Conservation (phyloP, 2,797 vertebrate species). For the Pangasius krempfi region DNA sequence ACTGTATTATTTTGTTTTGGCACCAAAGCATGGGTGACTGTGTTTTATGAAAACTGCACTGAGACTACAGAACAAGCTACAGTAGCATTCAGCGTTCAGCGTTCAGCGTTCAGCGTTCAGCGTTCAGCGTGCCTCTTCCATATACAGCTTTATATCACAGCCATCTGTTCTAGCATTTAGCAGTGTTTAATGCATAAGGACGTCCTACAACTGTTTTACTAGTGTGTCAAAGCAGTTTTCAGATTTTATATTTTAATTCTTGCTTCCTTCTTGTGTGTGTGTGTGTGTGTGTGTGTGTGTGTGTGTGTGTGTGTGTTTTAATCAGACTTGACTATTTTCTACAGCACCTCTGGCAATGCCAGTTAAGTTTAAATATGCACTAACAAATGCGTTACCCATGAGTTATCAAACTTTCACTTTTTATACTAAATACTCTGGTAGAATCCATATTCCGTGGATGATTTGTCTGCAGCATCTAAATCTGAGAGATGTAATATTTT, state of each 20-base stretch:
- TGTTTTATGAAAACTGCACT: background rate
- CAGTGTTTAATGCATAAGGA: background rate
- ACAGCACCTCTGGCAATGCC: background rate
- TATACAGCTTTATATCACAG: background rate
- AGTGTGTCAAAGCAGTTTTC: background rate
- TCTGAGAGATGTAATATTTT: constrained; percentile 38
- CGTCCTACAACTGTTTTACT: background rate
- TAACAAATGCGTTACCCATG: background rate
- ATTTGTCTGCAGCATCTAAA: background rate
- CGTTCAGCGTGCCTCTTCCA: background rate
- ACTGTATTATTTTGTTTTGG: background rate
- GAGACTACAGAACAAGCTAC: background rate
- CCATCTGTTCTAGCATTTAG: background rate
- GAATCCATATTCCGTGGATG: too few relatives aligned
- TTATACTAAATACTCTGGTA: background rate
- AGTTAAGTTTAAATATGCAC: background rate
- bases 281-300: constrained; percentile 9
- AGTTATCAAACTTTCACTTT: background rate
- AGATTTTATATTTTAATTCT: background rate
- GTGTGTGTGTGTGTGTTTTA: background rate
- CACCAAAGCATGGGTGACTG: background rate
- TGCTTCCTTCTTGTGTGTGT: too few relatives aligned
- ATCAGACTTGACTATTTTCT: background rate
- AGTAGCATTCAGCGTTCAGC: background rate
- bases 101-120: too few relatives aligned